phyloP scores from a whole-genome alignment of 2,797 vertebrate genomes.

The Artibeus jamaicensis region DNA sequence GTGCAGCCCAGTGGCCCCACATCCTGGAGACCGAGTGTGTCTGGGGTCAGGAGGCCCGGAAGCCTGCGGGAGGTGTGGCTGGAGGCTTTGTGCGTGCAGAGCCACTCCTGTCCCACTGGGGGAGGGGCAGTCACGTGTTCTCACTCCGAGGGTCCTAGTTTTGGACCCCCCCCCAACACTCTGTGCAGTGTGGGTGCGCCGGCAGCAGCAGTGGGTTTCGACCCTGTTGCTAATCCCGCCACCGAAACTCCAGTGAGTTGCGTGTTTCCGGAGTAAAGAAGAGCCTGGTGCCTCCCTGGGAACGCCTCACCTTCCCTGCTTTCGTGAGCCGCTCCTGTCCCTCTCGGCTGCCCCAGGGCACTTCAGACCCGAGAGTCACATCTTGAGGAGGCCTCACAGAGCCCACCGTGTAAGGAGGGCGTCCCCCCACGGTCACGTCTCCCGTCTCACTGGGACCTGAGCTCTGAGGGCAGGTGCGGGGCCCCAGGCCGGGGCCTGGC shows the following conservation, averaged over 20 bases:
- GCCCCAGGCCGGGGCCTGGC: neutral
- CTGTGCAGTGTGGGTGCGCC: neutral
- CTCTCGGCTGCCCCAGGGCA: accelerated
- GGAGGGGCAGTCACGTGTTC: neutral
- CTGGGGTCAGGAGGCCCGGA: neutral
- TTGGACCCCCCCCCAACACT: neutral
- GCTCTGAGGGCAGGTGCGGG: neutral
- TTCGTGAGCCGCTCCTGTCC: too few relatives aligned
- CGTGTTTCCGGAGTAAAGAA: accelerated
- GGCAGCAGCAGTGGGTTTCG: accelerated
- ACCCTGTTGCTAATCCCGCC: neutral
- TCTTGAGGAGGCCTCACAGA: neutral
- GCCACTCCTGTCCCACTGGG: neutral
- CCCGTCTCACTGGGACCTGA: neutral
- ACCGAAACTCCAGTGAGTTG: neutral
- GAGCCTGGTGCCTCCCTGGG: neutral
- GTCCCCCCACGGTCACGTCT: accelerated
- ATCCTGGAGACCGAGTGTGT: accelerated
- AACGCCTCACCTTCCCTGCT: neutral
- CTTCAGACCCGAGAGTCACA: neutral
- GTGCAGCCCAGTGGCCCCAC: accelerated
- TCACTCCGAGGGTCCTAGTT: neutral
- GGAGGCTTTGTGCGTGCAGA: neutral
- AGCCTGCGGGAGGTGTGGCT: accelerated
- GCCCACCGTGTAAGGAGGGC: neutral